phyloP scores from a whole-genome alignment of 1,140 invertebrate species.

The Heliconius nattereri region DNA sequence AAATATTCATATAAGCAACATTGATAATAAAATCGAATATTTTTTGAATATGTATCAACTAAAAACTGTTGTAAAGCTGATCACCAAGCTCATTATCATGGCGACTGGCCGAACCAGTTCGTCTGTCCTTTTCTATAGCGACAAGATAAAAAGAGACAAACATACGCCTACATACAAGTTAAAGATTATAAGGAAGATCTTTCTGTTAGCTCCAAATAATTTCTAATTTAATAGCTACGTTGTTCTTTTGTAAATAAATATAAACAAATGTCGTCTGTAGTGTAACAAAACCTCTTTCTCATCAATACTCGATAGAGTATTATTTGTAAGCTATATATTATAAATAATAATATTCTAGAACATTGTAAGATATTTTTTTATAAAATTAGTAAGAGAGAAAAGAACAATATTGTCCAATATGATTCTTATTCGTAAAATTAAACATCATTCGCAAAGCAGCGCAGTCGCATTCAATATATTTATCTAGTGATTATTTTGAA shows the following conservation, averaged over 20 bases:
- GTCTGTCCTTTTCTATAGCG: not conserved
- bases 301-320: not conserved
- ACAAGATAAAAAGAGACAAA: not conserved
- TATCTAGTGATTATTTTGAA: too few relatives aligned
- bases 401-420: too few relatives aligned
- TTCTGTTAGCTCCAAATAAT: not conserved
- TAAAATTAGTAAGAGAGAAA: not conserved
- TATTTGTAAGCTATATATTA: too few relatives aligned
- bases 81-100: slow-evolving; percentile 23
- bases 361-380: not conserved
- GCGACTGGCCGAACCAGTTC: slow-evolving; percentile 16
- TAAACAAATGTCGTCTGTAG: not conserved
- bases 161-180: not conserved
- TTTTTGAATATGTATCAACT: slow-evolving; percentile 13
- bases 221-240: not conserved
- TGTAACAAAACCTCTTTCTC: not conserved
- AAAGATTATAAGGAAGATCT: not conserved
- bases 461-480: not conserved
- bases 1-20: not conserved
- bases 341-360: not conserved
- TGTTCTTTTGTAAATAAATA: not conserved
- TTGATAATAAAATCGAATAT: not conserved
- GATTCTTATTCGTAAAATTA: not conserved
- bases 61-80: slow-evolving; percentile 18
- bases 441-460: not conserved